Evolutionary conservation across 2,888 invertebrate genomes (phyloP).

Genomic region (Acanthopleura granulata): DNA sequence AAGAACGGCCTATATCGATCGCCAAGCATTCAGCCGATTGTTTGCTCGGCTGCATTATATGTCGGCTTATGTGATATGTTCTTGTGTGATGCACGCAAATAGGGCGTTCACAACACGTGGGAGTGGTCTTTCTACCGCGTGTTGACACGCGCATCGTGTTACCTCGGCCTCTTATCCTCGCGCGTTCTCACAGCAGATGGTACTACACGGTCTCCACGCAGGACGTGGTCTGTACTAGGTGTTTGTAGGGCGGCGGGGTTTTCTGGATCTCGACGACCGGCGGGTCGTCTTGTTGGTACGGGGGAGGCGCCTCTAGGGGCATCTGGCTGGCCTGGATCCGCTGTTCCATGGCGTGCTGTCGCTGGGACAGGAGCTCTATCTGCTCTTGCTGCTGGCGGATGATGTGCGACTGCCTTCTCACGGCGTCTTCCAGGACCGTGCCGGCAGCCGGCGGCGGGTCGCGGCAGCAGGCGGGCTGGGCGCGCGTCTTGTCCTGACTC

Average conservation of each 20-base stretch:
- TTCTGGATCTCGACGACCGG: slow-evolving; percentile 4
- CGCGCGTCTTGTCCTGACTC: not conserved
- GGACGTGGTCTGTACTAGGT: not conserved
- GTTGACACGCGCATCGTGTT: no score
- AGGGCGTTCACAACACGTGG: no score
- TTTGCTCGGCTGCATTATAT: no score
- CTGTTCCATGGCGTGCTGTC: slow-evolving; percentile 13
- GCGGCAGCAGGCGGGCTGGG: no score
- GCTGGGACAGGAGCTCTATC: slow-evolving; percentile 3
- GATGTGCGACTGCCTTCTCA: not conserved
- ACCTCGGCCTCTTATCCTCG: no score
- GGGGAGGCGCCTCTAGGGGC: slow-evolving; percentile 10
- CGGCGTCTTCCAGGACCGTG: not conserved
- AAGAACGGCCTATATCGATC: no score
- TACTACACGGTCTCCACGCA: no score
- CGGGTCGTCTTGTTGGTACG: not conserved
- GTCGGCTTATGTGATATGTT: no score
- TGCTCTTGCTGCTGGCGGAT: slow-evolving; percentile 16
- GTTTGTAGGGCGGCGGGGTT: slow-evolving; percentile 10
- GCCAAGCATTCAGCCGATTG: no score
- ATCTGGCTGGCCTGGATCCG: slow-evolving; percentile 5
- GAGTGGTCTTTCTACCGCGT: no score
- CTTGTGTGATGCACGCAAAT: no score
- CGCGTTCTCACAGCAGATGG: no score
- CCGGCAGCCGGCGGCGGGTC: not conserved